A percentile compares a stretch with the other conserved stretches of the same genome.
These are phyloP conservation scores for Schlechtendalia chinensis DNA, from an alignment of 1,140 invertebrate genomes.

Conservation along the genomic window DNA sequence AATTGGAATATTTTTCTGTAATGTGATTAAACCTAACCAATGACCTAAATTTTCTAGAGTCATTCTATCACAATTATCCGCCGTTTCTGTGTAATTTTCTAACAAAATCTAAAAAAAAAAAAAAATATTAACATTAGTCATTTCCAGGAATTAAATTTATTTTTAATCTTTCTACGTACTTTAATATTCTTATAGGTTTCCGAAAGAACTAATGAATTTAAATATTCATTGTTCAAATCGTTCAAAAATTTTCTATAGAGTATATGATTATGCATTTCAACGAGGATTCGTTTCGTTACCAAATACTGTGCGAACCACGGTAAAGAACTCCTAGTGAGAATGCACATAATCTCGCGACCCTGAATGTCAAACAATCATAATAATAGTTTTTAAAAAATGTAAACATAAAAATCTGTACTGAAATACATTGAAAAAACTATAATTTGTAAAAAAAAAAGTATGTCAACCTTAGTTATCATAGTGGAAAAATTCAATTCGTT, in stretches of 20 bases:
- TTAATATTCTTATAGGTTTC: constrained; percentile 97
- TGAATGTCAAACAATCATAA: no score
- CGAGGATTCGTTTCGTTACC: constrained; percentile 97
- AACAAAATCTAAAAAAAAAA: constrained; percentile 73
- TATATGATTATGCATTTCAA: constrained; percentile 96
- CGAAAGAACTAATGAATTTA: constrained; percentile 83
- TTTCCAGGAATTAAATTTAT: neutral
- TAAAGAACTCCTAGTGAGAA: constrained; percentile 84
- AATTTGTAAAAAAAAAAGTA: no score
- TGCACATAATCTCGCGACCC: constrained; percentile 91
- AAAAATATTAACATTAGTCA: neutral
- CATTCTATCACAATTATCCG: constrained; percentile 96
- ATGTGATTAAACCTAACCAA: constrained; percentile 96
- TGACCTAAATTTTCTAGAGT: constrained; percentile 97
- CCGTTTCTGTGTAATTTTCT: constrained; percentile 91
- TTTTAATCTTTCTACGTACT: constrained; percentile 57
- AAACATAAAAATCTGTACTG: no score
- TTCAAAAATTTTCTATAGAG: constrained; percentile 96
- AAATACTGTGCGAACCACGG: constrained; percentile 96
- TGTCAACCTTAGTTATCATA: no score
- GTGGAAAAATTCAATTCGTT: no score
- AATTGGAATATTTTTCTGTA: constrained; percentile 93
- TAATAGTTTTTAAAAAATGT: no score
- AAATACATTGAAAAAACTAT: no score
- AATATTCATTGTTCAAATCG: constrained; percentile 75